A percentile compares a stretch with the other conserved stretches of the same genome.
phyloP scores from a whole-genome alignment of 2,113 vertebrate species.

The Chaetodon trifascialis region DNA sequence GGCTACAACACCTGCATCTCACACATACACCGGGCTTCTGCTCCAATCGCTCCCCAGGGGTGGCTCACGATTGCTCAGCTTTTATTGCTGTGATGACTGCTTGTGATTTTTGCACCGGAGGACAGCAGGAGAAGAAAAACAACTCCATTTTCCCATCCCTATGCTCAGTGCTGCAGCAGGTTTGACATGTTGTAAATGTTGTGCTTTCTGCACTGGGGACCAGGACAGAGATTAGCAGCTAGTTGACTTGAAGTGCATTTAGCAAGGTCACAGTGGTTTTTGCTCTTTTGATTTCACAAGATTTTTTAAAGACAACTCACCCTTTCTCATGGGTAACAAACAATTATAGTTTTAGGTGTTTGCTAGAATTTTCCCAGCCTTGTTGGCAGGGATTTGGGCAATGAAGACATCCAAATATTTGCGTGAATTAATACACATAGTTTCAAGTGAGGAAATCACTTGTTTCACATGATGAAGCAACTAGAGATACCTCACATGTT shows the following conservation, averaged over 20 bases:
- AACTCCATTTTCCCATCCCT: constrained; percentile 41
- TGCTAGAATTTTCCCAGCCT: not conserved
- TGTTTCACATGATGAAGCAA: constrained; percentile 17
- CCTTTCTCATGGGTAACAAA: not conserved
- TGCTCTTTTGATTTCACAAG: constrained; percentile 25
- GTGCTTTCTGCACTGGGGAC: constrained; percentile 14
- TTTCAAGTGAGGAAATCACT: constrained; percentile 12
- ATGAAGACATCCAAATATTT: constrained; percentile 18
- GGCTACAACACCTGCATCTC: constrained; percentile 70
- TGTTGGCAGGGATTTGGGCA: constrained; percentile 7
- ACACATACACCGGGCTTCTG: constrained; percentile 47
- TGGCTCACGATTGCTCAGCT: constrained; percentile 57
- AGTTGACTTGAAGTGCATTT: constrained; percentile 12
- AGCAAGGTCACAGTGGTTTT: not conserved
- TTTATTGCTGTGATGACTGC: constrained; percentile 71
- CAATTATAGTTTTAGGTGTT: no score
- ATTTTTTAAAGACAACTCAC: not conserved
- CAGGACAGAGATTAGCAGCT: constrained; percentile 24
- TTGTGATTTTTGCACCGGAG: constrained; percentile 58
- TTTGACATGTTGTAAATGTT: constrained; percentile 34
- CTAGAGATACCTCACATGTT: constrained; percentile 33
- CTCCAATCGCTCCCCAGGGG: constrained; percentile 58
- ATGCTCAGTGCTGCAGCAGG: constrained; percentile 16
- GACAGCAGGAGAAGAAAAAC: constrained; percentile 56
- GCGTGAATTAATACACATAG: constrained; percentile 11